Evolutionary conservation across 2,113 vertebrate genomes (phyloP).

Genomic region (Myodes glareolus): DNA sequence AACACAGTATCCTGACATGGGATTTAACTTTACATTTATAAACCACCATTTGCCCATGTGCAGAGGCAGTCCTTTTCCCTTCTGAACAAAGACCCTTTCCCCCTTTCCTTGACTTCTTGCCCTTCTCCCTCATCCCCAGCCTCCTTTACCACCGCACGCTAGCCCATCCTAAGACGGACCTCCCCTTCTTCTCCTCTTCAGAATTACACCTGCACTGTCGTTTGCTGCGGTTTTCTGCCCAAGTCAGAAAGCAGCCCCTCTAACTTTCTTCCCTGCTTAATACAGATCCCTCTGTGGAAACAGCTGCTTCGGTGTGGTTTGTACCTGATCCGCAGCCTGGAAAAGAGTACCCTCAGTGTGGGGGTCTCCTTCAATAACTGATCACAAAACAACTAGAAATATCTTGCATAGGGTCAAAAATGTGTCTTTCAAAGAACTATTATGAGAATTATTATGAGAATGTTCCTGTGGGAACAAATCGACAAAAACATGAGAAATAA

Average conservation of each 20-base stretch:
- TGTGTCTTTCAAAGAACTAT: not conserved
- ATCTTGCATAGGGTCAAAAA: not conserved
- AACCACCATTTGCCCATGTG: not conserved
- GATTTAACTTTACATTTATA: not conserved
- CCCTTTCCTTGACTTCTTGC: not conserved
- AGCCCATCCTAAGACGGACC: not conserved
- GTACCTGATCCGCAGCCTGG: not conserved
- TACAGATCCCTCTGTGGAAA: not conserved
- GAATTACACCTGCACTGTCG: not conserved
- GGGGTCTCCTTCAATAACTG: not conserved
- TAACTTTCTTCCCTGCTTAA: not conserved
- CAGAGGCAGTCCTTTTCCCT: not conserved
- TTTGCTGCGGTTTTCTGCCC: not conserved
- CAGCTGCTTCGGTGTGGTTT: not conserved
- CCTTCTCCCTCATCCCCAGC: not conserved
- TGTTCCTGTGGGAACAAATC: not conserved
- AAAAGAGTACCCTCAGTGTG: not conserved
- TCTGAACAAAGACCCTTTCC: not conserved
- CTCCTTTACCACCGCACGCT: not conserved
- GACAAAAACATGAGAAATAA: slow-evolving; percentile 39
- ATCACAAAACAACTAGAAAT: not conserved
- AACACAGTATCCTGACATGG: not conserved
- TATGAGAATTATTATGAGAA: not conserved
- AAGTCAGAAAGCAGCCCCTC: not conserved
- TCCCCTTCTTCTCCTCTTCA: not conserved